Conservation (phyloP, 2,113 vertebrate genomes). For the Sylvietta virens region DNA sequence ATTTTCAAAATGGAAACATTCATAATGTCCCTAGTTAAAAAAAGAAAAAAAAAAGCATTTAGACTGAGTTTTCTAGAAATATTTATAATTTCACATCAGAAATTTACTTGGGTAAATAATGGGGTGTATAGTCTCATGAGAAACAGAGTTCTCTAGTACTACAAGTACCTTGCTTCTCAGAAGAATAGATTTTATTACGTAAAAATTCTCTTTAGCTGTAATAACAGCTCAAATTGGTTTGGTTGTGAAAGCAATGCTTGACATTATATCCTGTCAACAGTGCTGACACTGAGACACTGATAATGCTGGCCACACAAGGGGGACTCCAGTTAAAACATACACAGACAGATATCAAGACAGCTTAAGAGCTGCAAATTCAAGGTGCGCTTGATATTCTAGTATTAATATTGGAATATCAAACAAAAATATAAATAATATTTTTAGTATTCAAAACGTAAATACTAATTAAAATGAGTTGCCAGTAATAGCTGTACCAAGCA, state of each 20-base stretch:
- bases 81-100: background rate
- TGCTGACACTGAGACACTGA: background rate
- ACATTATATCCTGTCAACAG: background rate
- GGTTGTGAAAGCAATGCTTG: background rate
- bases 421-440: background rate
- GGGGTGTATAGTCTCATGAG: background rate
- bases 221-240: background rate
- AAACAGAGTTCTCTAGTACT: background rate
- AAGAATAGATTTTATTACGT: background rate
- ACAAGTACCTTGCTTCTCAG: background rate
- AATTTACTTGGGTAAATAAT: background rate
- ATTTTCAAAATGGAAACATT: background rate
- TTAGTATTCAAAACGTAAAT: background rate
- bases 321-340: background rate
- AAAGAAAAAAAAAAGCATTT: background rate
- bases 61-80: background rate
- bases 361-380: background rate
- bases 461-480: background rate
- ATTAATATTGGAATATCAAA: background rate
- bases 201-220: background rate
- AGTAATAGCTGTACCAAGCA: background rate
- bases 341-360: background rate
- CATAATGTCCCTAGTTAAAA: background rate
- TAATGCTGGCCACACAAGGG: background rate
- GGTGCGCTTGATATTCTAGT: background rate